Evolutionary conservation across 2,797 vertebrate species (phyloP).

Genomic region (Crocodylus rhombifer): DNA sequence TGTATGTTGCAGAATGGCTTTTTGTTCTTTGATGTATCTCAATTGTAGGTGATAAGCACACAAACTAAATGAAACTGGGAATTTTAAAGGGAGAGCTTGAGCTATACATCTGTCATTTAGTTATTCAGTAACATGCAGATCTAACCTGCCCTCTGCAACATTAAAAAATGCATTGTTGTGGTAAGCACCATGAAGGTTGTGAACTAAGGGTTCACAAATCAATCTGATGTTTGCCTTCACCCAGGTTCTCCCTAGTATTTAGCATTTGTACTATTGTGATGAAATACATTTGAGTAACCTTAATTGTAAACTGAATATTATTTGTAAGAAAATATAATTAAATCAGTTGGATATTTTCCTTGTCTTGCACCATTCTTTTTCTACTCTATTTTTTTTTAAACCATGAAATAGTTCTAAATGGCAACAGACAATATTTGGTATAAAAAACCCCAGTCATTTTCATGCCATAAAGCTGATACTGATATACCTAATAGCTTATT

Average conservation of each 20-base stretch:
- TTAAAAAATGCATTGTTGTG: neutral
- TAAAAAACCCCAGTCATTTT: neutral
- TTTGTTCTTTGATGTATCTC: neutral
- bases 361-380: neutral
- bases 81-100: neutral
- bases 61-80: neutral
- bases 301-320: neutral
- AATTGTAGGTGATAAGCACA: neutral
- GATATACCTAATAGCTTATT: neutral
- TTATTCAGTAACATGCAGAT: too few relatives aligned
- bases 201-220: fast-evolving
- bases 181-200: neutral
- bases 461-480: conserved; percentile 1
- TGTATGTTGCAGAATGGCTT: neutral
- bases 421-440: neutral
- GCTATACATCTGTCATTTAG: too few relatives aligned
- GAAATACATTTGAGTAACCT: neutral
- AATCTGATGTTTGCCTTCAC: neutral
- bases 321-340: neutral
- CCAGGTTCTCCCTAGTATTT: neutral
- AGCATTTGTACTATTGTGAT: neutral
- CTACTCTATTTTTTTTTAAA: neutral
- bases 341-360: neutral
- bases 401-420: neutral
- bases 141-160: too few relatives aligned